Evolutionary conservation across 2,113 vertebrate genomes (phyloP), one percentile per base, ranked within the genome.

Genomic region (Murina feae): DNA sequence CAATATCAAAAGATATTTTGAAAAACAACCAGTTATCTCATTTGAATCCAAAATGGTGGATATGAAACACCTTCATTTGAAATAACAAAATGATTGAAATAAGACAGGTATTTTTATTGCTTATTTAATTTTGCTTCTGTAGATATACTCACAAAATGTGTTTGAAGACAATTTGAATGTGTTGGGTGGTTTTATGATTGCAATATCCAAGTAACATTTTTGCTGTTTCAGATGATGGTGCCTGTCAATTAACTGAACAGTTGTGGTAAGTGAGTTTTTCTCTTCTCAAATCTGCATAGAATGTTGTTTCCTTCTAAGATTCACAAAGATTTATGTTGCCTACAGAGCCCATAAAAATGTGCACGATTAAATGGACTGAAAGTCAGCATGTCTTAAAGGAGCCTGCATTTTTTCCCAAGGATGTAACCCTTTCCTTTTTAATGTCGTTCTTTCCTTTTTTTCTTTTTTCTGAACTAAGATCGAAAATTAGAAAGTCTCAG

Each of bases 161-260:
- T 85, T 89, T 91, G 37, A 93, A 95, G 66, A 76, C 21, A 83
- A 49, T 66, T 81, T 76, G 6, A 74, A 90, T 10, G 25, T 42
- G 49, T 80, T 74, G 3, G 13, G 10, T 39, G 6, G 13, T 25
- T 92, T 51, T n/a, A 37, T 79, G 16, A 60, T 81, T 53, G 7
- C 1, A 55, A 30, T 66, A 81, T 84, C 68, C 58, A 68, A 93
- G 90, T 90, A 51, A 55, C 8, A 35, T 66, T 93, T 95, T 80
- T 93, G 14, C 68, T 65, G 1, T 97, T 96, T 80, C 88, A 97
- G 97, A 94, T 92, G 72, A 95, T 96, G 96, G 90, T 97, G 88
- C 96, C 95, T 93, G 55, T 83, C 47, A 82, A 90, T 37, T 96
- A 92, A 82, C 68, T 88, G 82, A 93, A 82, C 42, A 86, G 53